These are phyloP conservation scores for Ischnura elegans DNA, from an alignment of 2,888 invertebrate genomes.

Conservation along the genomic window DNA sequence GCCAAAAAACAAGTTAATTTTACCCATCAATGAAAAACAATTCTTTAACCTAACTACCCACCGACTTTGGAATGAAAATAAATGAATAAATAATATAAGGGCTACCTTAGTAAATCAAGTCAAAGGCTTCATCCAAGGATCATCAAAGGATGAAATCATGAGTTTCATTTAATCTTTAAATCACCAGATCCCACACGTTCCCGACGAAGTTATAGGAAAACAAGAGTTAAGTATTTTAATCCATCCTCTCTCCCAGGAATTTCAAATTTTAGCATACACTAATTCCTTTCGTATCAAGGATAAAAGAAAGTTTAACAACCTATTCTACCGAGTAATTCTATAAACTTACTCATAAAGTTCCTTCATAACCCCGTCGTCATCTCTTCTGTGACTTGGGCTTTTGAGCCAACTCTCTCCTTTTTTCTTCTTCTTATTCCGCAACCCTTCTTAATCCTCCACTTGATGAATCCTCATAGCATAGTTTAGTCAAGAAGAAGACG, in stretches of 20 bases:
- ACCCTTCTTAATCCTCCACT: not conserved
- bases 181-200: not conserved
- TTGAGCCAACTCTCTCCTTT: not conserved
- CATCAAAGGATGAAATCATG: no score
- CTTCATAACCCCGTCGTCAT: not conserved
- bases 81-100: no score
- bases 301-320: not conserved
- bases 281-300: not conserved
- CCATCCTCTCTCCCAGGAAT: not conserved
- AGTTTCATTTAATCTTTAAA: not conserved
- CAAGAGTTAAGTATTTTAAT: not conserved
- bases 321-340: not conserved
- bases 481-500: no score
- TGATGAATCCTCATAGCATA: no score
- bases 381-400: not conserved
- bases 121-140: no score
- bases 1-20: no score
- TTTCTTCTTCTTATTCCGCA: not conserved
- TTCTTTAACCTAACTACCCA: no score
- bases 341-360: not conserved
- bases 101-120: no score
- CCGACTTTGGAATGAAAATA: no score
- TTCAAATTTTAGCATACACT: not conserved
- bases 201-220: not conserved
- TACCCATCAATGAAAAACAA: no score